Base-by-base conservation (phyloP, 2,113 vertebrate genomes). In the Phalacrocorax brasilianus region DNA sequence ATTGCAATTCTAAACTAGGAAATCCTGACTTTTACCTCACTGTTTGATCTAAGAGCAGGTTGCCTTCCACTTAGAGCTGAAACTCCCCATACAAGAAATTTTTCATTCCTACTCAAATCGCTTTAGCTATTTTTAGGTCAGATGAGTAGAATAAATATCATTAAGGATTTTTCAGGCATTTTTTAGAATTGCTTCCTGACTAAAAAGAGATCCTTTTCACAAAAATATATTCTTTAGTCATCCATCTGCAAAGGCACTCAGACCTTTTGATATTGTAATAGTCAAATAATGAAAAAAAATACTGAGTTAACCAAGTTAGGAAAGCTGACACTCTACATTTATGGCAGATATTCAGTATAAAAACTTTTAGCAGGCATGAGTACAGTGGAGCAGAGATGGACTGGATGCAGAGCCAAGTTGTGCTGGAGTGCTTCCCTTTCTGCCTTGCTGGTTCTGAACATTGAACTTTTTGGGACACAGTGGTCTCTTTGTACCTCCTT, bases 41-140 rank as follows among this genome's bases (percentile, higher is more conserved):
- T 91, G 45, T 95, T 97, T 88, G 91, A 93, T 94, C 62, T 92
- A 45, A 79, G 86, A 62, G 67, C 53, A 94, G 49, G 70, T 33
- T 91, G 86, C 52, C 58, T 92, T 92, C 65, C 62, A 73, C 70
- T 85, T 73, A 89, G 45, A 87, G 58, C 42, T 91, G 66, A 88
- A 95, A 83, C 42, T 85, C 84, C 26, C 88, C 42, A 59, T 70
- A 73, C 73, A 89, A 92, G 66, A 0, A 0, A 85, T 89, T 92
- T 93, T 89, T 95, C 80, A 68, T 76, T 89, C 76, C 80, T 88
- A 70, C 88, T 91, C 76, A 93, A 94, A 91, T 56, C 82, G 66
- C 80, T 91, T 93, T 68, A 91, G 52, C 70, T 96, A 97, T 94
- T 96, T 96, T 96, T 97, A 95, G 92, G 49, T 82, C 89, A 93